Evolutionary conservation across 2,888 invertebrate genomes (phyloP), one percentile per base, ranked within the genome.

Genomic region (Schrankia costaestrigalis): DNA sequence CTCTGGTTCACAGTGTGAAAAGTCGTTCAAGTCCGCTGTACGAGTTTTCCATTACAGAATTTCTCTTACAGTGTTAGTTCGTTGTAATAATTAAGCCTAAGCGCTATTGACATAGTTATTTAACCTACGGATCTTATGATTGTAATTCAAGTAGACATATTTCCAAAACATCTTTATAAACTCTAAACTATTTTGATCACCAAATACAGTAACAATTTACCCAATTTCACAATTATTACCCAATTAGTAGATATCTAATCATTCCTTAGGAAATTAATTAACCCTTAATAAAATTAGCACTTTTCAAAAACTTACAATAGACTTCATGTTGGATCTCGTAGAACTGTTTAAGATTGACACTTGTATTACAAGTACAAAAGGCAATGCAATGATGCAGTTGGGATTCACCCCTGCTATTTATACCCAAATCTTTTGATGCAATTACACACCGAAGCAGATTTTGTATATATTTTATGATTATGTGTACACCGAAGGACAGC

Each of bases 281-380:
- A n/a, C n/a, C n/a, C n/a, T n/a, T n/a, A n/a, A n/a, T n/a, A n/a
- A n/a, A n/a, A n/a, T n/a, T n/a, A n/a, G n/a, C n/a, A 23, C 3
- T 17, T 24, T 28, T 22, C 4, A 31, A 50, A 75, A 57, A 83
- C 88, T 88, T 73, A 88, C 88, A 59, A 78, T 54, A 62, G 61
- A 71, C 67, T 78, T 82, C 89, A 88, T 89, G 63, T 66, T 81
- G n/a, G n/a, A n/a, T n/a, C n/a, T n/a, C n/a, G n/a, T n/a, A n/a
- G 65, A 25, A 27, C 38, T 35, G 50, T 55, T 56, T 13, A 56
- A 56, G 41, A 58, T 56, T 52, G 65, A 39, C 26, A 58, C 58
- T 57, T 49, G 45, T 51, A 19, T 70, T 69, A 64, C 57, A 60
- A 65, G 52, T 67, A 62, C 40, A 64, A 66, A 60, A 66, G 68